Evolutionary conservation across 2,113 vertebrate genomes (phyloP).

Genomic region (Ranitomeya variabilis): DNA sequence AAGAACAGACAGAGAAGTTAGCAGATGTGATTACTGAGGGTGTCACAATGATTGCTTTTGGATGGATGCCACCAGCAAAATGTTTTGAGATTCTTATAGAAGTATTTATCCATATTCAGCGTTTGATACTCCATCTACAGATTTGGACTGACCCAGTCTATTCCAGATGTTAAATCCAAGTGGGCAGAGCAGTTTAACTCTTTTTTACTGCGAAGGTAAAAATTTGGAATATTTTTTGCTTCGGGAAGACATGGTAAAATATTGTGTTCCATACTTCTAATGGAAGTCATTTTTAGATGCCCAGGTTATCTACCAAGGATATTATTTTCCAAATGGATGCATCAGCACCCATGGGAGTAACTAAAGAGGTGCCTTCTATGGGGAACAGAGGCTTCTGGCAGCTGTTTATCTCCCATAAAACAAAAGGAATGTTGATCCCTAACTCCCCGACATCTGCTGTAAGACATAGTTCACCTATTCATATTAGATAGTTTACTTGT

Average conservation of each 20-base stretch:
- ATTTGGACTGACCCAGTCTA: not conserved
- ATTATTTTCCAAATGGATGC: not conserved
- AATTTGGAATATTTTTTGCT: not conserved
- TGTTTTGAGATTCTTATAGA: slow-evolving; percentile 43
- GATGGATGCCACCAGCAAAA: slow-evolving; percentile 26
- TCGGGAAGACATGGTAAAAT: not conserved
- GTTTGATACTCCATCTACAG: slow-evolving; percentile 24
- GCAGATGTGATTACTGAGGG: slow-evolving; percentile 54
- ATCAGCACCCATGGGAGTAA: not conserved
- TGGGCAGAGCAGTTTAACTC: not conserved
- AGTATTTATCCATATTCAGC: slow-evolving; percentile 45
- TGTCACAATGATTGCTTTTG: slow-evolving; percentile 50
- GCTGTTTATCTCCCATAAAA: no score
- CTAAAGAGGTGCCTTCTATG: not conserved
- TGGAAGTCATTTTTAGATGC: not conserved
- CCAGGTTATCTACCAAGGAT: no score
- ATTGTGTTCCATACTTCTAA: no score
- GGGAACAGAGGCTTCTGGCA: no score
- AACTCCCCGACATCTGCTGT: no score
- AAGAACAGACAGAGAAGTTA: slow-evolving; percentile 41
- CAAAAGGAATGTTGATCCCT: no score
- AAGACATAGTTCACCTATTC: no score
- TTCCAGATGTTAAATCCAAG: slow-evolving; percentile 32
- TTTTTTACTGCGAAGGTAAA: not conserved
- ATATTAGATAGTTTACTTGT: no score